Evolutionary conservation across 2,113 vertebrate genomes (phyloP).

Genomic region (Neotragus moschatus): DNA sequence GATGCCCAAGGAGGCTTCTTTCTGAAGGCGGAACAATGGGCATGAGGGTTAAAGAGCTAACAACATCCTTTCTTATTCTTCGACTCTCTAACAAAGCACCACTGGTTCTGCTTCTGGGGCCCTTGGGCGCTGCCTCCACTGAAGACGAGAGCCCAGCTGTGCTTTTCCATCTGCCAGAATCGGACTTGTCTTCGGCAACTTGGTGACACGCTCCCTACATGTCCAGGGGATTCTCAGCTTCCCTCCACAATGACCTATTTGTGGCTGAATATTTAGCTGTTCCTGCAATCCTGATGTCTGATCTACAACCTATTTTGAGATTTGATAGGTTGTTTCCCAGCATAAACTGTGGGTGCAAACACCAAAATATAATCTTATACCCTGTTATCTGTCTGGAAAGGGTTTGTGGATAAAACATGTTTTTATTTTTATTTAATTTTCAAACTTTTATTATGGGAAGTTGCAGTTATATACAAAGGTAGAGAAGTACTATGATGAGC

Average conservation of each 20-base stretch:
- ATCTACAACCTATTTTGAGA: neutral
- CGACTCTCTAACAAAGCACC: neutral
- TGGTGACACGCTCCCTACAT: neutral
- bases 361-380: neutral
- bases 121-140: neutral
- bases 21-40: neutral
- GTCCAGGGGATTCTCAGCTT: constrained; percentile 26
- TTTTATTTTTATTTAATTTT: constrained; percentile 13
- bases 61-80: neutral
- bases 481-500: neutral
- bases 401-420: neutral
- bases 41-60: neutral
- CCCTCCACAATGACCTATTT: constrained; percentile 31
- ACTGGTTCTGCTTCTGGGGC: neutral
- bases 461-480: neutral
- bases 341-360: neutral
- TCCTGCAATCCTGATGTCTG: neutral
- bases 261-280: neutral
- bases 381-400: neutral
- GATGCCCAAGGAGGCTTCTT: neutral
- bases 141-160: neutral
- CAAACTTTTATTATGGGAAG: neutral
- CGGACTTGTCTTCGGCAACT: constrained; percentile 5
- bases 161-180: constrained; percentile 16
- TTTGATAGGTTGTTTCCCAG: neutral